Percentiles rank a stretch among this genome's conserved stretches.
Evolutionary conservation across 2,888 invertebrate genomes (phyloP).

Genomic region (Cataglyphis livida): DNA sequence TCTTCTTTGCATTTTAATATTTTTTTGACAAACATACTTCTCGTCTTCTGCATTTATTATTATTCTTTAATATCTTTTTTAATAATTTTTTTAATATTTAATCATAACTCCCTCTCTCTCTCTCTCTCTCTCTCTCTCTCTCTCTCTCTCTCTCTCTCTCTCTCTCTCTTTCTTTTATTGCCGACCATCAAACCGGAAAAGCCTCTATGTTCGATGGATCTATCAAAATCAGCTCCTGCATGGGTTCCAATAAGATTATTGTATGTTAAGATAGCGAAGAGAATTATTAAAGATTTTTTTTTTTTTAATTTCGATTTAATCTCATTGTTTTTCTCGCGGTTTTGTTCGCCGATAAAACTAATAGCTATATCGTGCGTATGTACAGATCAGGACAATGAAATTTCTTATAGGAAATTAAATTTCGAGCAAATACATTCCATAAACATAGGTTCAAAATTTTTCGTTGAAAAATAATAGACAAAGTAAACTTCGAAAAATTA

Average conservation of each 20-base stretch:
- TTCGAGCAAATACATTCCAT: too few relatives aligned
- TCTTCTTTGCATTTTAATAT: not conserved
- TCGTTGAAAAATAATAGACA: too few relatives aligned
- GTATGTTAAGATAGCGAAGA: not conserved
- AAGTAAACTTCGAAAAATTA: too few relatives aligned
- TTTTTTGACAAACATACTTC: not conserved
- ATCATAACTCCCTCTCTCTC: not conserved
- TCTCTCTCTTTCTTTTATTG: not conserved
- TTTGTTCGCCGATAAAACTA: conserved; percentile 14
- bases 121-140: not conserved
- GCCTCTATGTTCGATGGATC: not conserved
- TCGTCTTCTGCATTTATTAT: not conserved
- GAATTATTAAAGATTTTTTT: conserved; percentile 31
- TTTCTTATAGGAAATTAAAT: too few relatives aligned
- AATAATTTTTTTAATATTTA: too few relatives aligned
- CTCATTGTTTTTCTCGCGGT: conserved; percentile 11
- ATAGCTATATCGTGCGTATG: conserved; percentile 16
- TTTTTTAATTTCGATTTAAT: conserved; percentile 14
- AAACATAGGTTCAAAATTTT: too few relatives aligned
- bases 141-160: too few relatives aligned
- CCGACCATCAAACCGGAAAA: not conserved
- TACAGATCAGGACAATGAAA: too few relatives aligned
- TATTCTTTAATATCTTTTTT: not conserved
- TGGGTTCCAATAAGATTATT: conserved; percentile 8
- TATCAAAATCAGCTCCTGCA: conserved; percentile 2